These are phyloP conservation scores for Tinamus guttatus DNA, from an alignment of 2,113 vertebrate genomes.

Conservation along the genomic window DNA sequence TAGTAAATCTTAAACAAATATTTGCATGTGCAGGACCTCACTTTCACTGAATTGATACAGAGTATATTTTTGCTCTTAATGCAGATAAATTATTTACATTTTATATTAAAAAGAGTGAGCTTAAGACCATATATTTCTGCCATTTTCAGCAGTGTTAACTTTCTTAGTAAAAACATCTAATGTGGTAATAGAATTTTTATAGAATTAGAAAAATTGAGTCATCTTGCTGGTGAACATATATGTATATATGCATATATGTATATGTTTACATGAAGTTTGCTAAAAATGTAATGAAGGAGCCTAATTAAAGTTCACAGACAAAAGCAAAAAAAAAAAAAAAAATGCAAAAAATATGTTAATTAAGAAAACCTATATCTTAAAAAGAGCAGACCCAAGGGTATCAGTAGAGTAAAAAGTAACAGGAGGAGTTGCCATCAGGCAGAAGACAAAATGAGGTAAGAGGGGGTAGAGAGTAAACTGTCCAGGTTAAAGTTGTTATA, in stretches of 20 bases:
- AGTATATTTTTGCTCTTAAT: neutral
- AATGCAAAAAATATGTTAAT: constrained; percentile 44
- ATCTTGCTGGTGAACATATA: constrained; percentile 34
- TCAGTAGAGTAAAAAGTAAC: constrained; percentile 45
- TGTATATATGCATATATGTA: neutral
- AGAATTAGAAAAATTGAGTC: neutral
- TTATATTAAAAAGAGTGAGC: neutral
- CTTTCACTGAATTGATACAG: neutral
- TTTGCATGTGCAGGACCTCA: neutral
- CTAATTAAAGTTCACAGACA: constrained; percentile 68
- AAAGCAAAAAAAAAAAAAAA: constrained; percentile 16
- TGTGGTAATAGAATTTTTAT: neutral
- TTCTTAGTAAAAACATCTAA: neutral
- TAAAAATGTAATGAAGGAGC: constrained; percentile 52
- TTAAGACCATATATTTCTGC: neutral
- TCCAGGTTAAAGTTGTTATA: constrained; percentile 24
- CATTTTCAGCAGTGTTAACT: neutral
- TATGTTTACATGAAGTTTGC: constrained; percentile 11
- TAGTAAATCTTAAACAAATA: neutral
- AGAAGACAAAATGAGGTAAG: constrained; percentile 37
- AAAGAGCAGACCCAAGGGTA: constrained; percentile 32
- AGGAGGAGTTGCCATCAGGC: constrained; percentile 42
- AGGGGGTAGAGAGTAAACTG: constrained; percentile 4
- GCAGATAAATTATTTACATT: neutral
- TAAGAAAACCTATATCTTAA: constrained; percentile 56